These are phyloP conservation scores for Diplodus sargus DNA, from an alignment of 2,797 vertebrate species.

Conservation along the genomic window DNA sequence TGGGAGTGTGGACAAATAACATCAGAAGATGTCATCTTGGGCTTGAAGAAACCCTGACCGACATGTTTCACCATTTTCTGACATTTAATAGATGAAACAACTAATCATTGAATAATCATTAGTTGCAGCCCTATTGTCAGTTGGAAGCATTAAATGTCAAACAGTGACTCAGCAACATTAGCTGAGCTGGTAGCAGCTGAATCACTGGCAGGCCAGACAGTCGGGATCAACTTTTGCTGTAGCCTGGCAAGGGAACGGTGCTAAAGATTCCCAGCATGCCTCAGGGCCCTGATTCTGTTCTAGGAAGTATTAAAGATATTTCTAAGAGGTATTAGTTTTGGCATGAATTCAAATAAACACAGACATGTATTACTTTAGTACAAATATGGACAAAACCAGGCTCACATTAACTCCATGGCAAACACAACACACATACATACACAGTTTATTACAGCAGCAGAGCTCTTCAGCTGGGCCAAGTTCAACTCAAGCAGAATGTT, in stretches of 20 bases:
- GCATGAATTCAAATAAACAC: not conserved
- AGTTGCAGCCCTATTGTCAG: too few relatives aligned
- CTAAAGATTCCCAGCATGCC: constrained; percentile 16
- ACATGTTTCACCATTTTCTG: too few relatives aligned
- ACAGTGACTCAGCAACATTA: constrained; percentile 37
- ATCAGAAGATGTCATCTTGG: too few relatives aligned
- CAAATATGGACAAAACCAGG: not conserved
- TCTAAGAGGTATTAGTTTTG: not conserved
- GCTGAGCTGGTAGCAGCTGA: constrained; percentile 23
- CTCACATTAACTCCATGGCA: not conserved
- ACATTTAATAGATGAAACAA: too few relatives aligned
- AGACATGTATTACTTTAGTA: not conserved
- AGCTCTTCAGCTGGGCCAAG: not conserved
- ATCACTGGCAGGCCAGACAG: not conserved
- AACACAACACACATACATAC: constrained; percentile 2
- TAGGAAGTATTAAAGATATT: not conserved
- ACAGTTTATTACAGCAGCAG: constrained; percentile 1
- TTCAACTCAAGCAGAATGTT: constrained; percentile 25
- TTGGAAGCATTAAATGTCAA: constrained; percentile 1
- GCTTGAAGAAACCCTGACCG: too few relatives aligned
- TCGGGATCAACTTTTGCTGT: not conserved
- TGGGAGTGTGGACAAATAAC: too few relatives aligned
- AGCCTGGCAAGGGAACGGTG: not conserved
- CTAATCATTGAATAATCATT: too few relatives aligned
- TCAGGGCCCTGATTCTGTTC: not conserved